These are phyloP conservation scores for Sialis fuliginosa DNA, from an alignment of 2,888 invertebrate species.

Conservation along the genomic window DNA sequence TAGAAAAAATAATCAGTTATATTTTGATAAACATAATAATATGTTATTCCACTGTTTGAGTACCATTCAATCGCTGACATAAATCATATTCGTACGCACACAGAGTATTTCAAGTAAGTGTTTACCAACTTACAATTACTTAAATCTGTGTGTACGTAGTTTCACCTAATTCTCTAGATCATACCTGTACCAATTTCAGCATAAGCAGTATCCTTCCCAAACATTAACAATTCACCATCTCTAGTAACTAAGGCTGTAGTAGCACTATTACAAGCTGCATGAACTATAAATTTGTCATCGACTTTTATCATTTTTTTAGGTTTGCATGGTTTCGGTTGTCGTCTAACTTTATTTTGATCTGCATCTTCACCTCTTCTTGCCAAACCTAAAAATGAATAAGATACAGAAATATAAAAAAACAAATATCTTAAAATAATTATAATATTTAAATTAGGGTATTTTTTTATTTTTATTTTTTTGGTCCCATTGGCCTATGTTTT, in stretches of 20 bases:
- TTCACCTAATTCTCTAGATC: too few species aligned
- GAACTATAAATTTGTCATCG: conserved; percentile 66
- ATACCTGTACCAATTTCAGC: conserved; percentile 48
- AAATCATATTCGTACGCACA: too few species aligned
- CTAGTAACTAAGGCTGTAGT: conserved; percentile 84
- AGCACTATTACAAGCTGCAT: conserved; percentile 86
- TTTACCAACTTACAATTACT: too few species aligned
- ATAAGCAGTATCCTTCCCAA: conserved; percentile 83
- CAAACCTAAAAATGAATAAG: conserved; percentile 42
- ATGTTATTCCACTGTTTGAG: too few species aligned
- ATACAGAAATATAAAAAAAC: neutral
- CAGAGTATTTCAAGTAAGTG: too few species aligned
- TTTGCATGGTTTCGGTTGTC: conserved; percentile 79
- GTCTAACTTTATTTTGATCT: conserved; percentile 58
- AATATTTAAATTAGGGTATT: neutral
- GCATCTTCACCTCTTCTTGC: conserved; percentile 89
- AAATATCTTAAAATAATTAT: conserved; percentile 1
- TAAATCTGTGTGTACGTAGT: too few species aligned
- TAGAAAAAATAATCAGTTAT: too few species aligned
- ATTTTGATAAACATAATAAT: too few species aligned
- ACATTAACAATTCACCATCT: conserved; percentile 81
- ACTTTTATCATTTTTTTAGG: conserved; percentile 85
- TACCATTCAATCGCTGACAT: too few species aligned
- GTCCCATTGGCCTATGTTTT: too few species aligned
- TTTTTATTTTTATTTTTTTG: too few species aligned